A percentile compares a stretch with the other conserved stretches of the same genome.
phyloP scores from a whole-genome alignment of 1,140 invertebrate species.

The Oncopeltus fasciatus region DNA sequence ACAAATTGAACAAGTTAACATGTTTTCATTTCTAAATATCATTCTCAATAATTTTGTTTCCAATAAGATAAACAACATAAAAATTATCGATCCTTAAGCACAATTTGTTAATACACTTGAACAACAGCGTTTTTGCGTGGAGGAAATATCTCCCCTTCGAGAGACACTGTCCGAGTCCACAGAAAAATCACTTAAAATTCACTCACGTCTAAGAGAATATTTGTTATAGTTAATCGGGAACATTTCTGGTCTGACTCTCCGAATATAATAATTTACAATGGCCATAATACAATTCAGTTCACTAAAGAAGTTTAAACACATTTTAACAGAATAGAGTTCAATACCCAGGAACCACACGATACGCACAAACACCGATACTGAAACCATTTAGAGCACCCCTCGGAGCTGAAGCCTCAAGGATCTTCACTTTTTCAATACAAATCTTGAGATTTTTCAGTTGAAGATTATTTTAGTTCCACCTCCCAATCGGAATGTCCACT shows the following conservation, averaged over 20 bases:
- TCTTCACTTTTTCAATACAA: too few species aligned
- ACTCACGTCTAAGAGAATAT: slow-evolving; percentile 5
- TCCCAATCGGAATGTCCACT: too few species aligned
- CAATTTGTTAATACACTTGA: neutral
- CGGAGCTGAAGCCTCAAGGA: neutral
- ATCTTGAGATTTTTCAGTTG: too few species aligned
- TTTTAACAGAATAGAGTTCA: slow-evolving; percentile 3
- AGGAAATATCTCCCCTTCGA: neutral
- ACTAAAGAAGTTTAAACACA: slow-evolving; percentile 5
- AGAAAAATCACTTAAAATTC: slow-evolving; percentile 2
- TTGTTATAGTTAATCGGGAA: neutral
- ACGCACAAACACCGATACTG: neutral
- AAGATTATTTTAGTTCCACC: too few species aligned
- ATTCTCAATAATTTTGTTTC: slow-evolving; percentile 4
- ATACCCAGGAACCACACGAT: neutral
- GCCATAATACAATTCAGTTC: neutral
- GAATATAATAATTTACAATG: neutral
- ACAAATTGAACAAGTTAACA: neutral
- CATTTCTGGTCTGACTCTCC: neutral
- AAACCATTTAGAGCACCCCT: neutral
- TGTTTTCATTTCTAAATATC: neutral
- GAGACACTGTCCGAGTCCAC: neutral
- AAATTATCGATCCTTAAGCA: neutral
- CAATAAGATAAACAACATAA: neutral
- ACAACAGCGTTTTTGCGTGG: neutral